Base-by-base conservation (phyloP, 2,888 invertebrate species). In the Zele albiditarsus region DNA sequence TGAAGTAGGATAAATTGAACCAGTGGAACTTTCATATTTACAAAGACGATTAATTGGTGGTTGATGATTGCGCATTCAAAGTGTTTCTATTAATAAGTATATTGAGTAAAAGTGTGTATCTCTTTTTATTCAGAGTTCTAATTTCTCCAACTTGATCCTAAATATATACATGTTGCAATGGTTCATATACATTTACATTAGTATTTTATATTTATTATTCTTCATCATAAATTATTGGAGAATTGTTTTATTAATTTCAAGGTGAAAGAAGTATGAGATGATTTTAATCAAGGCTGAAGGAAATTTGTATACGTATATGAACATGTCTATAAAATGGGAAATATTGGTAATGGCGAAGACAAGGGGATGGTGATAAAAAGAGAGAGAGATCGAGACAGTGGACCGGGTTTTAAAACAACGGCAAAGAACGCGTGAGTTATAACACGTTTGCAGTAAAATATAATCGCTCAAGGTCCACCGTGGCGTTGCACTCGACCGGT, bases 401-500 rank as follows among this genome's bases (percentile, higher is more conserved):
- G 46, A 46, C 16, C 8, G 53, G 20, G 20, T 53, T 53, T 53
- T 53, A 23, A 53, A 53, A 53, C 53, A 20, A 20, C 53, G 53
- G 53, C 20, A 20, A 53, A 53, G 23, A 20, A 8, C 20, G 0
- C 53, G 12, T 38, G 53, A 53, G 53, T 53, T 53, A 20, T 53
- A 53, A 53, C 79, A 80, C 79, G 79, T 86, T 73, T 84, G 83
- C 86, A 84, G 88, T 88, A 38, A 33, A 88, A 89, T 88, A 89
- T 88, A 88, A 89, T 88, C 88, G 89, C 84, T 88, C 88, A 89
- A 89, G 89, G 88, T 88, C 87, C 85, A 83, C 81, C 82, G 85
- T 87, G 89, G 88, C 88, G 88, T 88, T 89, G 88, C 88, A 88
- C 88, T 84, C 88, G 84, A 79, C 82, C 80, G 81, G 80, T 81